phyloP scores from a whole-genome alignment of 2,888 invertebrate species.

The Exocentrus adspersus region DNA sequence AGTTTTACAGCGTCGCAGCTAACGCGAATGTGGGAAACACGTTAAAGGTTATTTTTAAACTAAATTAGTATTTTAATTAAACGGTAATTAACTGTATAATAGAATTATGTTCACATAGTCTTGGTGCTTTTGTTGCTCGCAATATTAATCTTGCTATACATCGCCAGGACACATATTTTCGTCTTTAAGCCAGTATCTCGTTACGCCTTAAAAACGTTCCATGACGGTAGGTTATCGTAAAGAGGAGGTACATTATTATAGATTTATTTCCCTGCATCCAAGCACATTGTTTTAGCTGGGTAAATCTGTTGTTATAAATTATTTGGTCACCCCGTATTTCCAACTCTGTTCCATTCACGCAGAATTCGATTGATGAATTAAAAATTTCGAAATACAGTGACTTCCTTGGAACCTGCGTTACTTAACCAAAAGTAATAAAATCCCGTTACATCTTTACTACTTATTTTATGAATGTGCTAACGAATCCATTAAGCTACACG shows the following conservation, averaged over 20 bases:
- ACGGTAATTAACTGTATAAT: constrained; percentile 1
- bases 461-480: constrained; percentile 7
- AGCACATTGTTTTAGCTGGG: constrained; percentile 2
- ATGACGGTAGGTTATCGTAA: constrained; percentile 28
- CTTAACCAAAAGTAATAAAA: not conserved
- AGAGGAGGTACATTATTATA: constrained; percentile 28
- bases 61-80: not conserved
- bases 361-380: not conserved
- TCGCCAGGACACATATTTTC: constrained; percentile 9
- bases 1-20: too few relatives aligned
- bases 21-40: too few relatives aligned
- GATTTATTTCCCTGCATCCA: constrained; percentile 18
- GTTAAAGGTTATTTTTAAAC: not conserved
- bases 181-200: constrained; percentile 19
- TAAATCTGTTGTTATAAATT: not conserved
- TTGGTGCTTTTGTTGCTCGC: not conserved
- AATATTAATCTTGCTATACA: not conserved
- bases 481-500: not conserved
- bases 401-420: not conserved
- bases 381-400: not conserved
- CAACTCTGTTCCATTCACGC: not conserved
- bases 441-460: not conserved
- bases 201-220: constrained; percentile 25
- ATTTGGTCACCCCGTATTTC: not conserved
- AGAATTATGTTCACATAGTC: constrained; percentile 9